phyloP scores from a whole-genome alignment of 2,113 vertebrate species.

The Aegithalos caudatus region DNA sequence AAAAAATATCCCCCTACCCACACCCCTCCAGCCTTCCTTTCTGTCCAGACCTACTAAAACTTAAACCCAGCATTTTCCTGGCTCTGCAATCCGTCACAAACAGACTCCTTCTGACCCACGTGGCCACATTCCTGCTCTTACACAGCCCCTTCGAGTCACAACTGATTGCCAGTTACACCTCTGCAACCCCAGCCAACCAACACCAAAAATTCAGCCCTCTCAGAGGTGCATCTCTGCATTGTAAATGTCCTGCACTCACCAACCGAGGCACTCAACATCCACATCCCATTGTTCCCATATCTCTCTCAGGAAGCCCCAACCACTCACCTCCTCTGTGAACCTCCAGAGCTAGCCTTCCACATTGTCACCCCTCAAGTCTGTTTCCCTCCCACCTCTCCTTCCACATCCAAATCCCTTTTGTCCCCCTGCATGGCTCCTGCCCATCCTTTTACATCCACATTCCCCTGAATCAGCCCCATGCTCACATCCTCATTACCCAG shows the following conservation, averaged over 20 bases:
- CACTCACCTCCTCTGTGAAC: too few species aligned
- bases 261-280: neutral
- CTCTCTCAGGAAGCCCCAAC: neutral
- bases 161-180: fast-evolving
- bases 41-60: neutral
- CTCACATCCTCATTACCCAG: fast-evolving
- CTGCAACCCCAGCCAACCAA: neutral
- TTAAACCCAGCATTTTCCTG: neutral
- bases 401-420: neutral
- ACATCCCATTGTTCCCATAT: too few species aligned
- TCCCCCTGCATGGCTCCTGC: neutral
- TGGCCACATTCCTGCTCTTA: neutral
- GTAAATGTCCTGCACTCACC: neutral
- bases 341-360: neutral
- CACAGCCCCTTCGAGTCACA: neutral
- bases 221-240: fast-evolving
- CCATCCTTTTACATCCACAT: neutral
- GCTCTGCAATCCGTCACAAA: neutral
- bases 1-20: too few species aligned
- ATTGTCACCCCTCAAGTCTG: neutral
- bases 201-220: neutral
- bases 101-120: neutral
- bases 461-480: neutral
- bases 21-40: neutral
- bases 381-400: too few species aligned